Conservation (phyloP, 2,888 invertebrate species). For the Eupithecia insigniata region DNA sequence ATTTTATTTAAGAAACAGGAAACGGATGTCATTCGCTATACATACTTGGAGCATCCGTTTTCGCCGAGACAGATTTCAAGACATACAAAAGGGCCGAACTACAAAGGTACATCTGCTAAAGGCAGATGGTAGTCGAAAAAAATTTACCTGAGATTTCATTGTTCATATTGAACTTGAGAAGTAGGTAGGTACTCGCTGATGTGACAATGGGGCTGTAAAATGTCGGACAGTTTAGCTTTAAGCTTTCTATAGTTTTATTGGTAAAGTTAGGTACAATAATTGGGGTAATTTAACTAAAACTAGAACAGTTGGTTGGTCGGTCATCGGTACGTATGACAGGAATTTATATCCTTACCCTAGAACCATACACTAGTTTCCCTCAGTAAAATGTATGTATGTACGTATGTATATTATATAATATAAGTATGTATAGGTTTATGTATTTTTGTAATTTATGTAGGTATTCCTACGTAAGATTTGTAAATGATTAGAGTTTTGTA, state of each 20-base stretch:
- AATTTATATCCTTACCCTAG: too few relatives aligned
- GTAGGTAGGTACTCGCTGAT: slow-evolving; percentile 41
- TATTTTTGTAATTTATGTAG: too few relatives aligned
- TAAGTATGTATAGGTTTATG: too few relatives aligned
- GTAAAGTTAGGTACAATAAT: neutral
- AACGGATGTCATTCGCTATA: slow-evolving; percentile 58
- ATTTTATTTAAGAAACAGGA: slow-evolving; percentile 45
- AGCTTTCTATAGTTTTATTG: slow-evolving; percentile 10
- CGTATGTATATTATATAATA: too few relatives aligned
- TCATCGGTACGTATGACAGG: too few relatives aligned
- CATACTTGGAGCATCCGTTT: slow-evolving; percentile 48
- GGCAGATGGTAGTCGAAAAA: slow-evolving; percentile 73
- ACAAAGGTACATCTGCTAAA: slow-evolving; percentile 77
- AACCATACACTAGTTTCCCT: too few relatives aligned
- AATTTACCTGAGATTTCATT: slow-evolving; percentile 70
- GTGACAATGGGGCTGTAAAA: slow-evolving; percentile 45
- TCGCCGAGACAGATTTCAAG: slow-evolving; percentile 28
- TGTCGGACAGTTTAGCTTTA: slow-evolving; percentile 19
- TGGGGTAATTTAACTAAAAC: neutral
- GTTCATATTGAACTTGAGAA: slow-evolving; percentile 66
- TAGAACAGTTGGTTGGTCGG: too few relatives aligned
- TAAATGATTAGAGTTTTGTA: too few relatives aligned
- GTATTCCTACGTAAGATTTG: too few relatives aligned
- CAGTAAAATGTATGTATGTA: too few relatives aligned
- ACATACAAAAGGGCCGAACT: slow-evolving; percentile 31